Conservation (phyloP, 2,113 vertebrate species). For the Heteronetta atricapilla region DNA sequence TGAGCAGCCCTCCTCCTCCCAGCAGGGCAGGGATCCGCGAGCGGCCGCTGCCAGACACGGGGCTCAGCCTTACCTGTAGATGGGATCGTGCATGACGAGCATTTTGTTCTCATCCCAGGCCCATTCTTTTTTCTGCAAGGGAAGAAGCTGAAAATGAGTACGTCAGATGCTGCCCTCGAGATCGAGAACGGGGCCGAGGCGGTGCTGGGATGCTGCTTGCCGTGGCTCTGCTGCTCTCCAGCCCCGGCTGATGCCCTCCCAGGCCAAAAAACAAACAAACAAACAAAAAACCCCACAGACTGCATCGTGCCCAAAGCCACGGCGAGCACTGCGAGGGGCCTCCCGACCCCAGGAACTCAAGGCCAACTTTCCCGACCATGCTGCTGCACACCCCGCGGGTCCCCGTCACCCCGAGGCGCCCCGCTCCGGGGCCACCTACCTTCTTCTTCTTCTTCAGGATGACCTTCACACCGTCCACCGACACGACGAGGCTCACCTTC, state of each 20-base stretch:
- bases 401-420: fast-evolving
- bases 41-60: not conserved
- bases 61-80: constrained; percentile 87
- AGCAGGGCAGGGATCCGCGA: not conserved
- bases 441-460: constrained; percentile 95
- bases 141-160: constrained; percentile 76
- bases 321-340: not conserved
- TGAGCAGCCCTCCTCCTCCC: too few relatives aligned
- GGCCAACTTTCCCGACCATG: not conserved
- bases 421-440: constrained; percentile 73
- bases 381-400: not conserved
- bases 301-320: not conserved
- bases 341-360: not conserved
- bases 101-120: constrained; percentile 97
- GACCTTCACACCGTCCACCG: constrained; percentile 92
- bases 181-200: not conserved
- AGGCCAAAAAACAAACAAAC: too few relatives aligned
- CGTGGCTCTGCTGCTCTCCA: not conserved
- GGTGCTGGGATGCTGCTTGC: not conserved
- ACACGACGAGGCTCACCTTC: constrained; percentile 93
- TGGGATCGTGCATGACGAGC: constrained; percentile 97
- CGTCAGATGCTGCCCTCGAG: constrained; percentile 65
- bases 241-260: not conserved
- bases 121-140: constrained; percentile 96
- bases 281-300: not conserved